Evolutionary conservation across 1,140 invertebrate genomes (phyloP), one percentile per base, ranked within the genome.

Genomic region (Drosophila orosa): DNA sequence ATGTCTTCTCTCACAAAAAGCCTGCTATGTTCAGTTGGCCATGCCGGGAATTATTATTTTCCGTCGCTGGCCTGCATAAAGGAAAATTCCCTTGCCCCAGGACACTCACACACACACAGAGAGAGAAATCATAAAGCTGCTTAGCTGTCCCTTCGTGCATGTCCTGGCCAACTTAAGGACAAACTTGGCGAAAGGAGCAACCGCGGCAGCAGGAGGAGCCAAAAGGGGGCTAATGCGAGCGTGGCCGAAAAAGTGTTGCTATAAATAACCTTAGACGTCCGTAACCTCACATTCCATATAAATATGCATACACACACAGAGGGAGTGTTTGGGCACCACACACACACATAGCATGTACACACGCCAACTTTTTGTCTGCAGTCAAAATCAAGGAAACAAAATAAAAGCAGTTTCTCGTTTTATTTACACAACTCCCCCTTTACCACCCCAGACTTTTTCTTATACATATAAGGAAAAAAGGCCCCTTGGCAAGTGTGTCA

Each of bases 371-470:
- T 54, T 71, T 63, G 74, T 74, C 81, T 85, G 74, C 82, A 78
- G 44, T 54, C 39, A 56, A 86, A 85, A 86, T 82, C 82, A 79
- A 87, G 82, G 78, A 87, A 87, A 87, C 83, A 76, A 82, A 86
- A 73, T 79, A 69, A 75, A 78, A 82, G 56, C 55, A 29, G 48
- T 39, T 87, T 87, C 71, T 54, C 12, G 22, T 54, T 68, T 56
- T 61, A 29, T 45, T 59, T 60, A 27, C 57, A n/a, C n/a, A n/a
- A n/a, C 24, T 37, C 24, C 19, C 50, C 47, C 35, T 25, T 29
- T 12, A 3, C 4, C 22, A 19, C 39, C 27, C 19, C 31, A 48
- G 52, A 62, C 33, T 47, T 62, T 44, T 50, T 37, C 42, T 63
- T 72, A 39, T 42, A 44, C 44, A 61, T 42, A 44, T 48, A 61